Evolutionary conservation across 2,888 invertebrate species (phyloP).

Genomic region (Campopleginae sp.): DNA sequence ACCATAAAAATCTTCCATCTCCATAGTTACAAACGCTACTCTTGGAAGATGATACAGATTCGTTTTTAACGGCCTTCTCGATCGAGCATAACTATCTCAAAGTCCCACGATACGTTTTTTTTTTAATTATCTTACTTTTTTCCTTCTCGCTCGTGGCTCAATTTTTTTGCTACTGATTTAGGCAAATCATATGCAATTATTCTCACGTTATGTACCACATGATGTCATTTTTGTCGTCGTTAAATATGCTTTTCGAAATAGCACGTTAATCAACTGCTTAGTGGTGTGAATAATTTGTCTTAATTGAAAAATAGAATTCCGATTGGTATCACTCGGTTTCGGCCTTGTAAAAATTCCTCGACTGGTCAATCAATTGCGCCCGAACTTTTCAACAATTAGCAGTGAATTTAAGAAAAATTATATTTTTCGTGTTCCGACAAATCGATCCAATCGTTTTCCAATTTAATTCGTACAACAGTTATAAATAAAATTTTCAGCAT

Average conservation of each 20-base stretch:
- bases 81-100: conserved; percentile 17
- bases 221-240: background rate
- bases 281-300: background rate
- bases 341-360: background rate
- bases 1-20: conserved; percentile 18
- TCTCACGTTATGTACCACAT: background rate
- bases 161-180: conserved; percentile 14
- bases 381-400: background rate
- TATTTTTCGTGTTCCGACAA: background rate
- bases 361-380: background rate
- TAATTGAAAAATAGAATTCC: background rate
- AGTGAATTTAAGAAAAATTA: background rate
- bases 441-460: background rate
- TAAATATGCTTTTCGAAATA: background rate
- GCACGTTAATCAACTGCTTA: background rate
- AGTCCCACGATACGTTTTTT: conserved; percentile 21
- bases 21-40: background rate
- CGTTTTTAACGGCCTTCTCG: conserved; percentile 38
- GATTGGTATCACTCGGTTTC: background rate
- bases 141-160: conserved; percentile 16
- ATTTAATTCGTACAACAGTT: background rate
- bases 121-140: conserved; percentile 42
- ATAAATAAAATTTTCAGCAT: background rate
- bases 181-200: background rate
- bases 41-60: background rate